Evolutionary conservation across 1,140 invertebrate species (phyloP).

Genomic region (Meloidogyne hapla): DNA sequence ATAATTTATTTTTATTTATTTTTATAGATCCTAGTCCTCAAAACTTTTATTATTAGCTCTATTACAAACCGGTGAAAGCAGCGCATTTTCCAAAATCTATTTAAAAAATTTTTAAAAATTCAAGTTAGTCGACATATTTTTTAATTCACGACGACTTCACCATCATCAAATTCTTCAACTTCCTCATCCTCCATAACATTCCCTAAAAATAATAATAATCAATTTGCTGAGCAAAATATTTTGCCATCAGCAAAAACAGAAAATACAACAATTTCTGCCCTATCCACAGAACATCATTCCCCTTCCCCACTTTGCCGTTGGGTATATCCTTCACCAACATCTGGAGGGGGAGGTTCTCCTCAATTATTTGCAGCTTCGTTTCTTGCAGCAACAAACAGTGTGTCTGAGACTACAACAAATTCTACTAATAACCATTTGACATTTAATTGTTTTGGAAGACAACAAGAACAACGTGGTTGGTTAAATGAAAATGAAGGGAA

Average conservation of each 20-base stretch:
- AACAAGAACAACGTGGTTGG: neutral
- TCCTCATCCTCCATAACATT: neutral
- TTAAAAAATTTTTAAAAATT: no score
- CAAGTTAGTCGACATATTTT: no score
- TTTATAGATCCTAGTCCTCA: no score
- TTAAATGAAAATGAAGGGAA: neutral
- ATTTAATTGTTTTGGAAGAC: neutral
- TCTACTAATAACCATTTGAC: neutral
- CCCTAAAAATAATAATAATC: neutral
- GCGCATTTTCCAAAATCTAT: no score
- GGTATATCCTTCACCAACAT: neutral
- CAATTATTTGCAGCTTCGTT: neutral
- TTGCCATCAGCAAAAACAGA: neutral
- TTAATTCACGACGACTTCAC: neutral
- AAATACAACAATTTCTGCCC: neutral
- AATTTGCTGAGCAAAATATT: conserved; percentile 6
- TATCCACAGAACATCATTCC: neutral
- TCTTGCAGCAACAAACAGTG: no score
- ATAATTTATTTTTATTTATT: no score
- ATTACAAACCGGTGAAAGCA: no score
- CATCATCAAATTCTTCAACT: neutral
- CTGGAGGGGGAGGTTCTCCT: neutral
- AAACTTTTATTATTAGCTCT: no score
- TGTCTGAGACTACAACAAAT: neutral
- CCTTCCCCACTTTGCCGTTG: neutral